These are phyloP conservation scores for Phocides pigmalion DNA, from an alignment of 1,140 invertebrate species.

Conservation along the genomic window DNA sequence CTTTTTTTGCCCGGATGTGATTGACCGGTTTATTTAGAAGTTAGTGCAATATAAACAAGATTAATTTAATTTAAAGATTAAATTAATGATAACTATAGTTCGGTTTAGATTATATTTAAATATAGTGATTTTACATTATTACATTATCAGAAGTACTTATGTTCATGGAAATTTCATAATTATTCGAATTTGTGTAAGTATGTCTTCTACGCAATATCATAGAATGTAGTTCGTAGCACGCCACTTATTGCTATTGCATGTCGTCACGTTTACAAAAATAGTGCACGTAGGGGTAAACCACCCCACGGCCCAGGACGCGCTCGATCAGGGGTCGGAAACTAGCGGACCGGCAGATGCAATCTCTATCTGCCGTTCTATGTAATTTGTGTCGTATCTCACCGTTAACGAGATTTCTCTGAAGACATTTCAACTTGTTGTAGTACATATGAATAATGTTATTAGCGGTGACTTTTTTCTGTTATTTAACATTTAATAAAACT, in stretches of 20 bases:
- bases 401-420: not conserved
- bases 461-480: too few relatives aligned
- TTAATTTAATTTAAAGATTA: too few relatives aligned
- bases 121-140: too few relatives aligned
- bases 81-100: too few relatives aligned
- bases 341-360: not conserved
- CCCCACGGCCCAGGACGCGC: constrained; percentile 3
- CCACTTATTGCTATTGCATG: constrained; percentile 19
- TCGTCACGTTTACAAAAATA: constrained; percentile 31
- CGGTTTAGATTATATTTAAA: too few relatives aligned
- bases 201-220: constrained; percentile 3
- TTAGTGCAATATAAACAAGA: constrained; percentile 10
- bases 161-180: too few relatives aligned
- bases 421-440: too few relatives aligned
- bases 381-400: not conserved
- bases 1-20: constrained; percentile 22
- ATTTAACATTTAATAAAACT: too few relatives aligned
- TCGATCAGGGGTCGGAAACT: constrained; percentile 11
- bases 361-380: not conserved
- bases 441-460: too few relatives aligned
- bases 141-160: too few relatives aligned
- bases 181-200: too few relatives aligned
- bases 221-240: constrained; percentile 2
- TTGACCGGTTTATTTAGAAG: constrained; percentile 7
- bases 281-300: constrained; percentile 21